phyloP scores from a whole-genome alignment of 2,888 invertebrate species.

The Caenorhabditis sp. region DNA sequence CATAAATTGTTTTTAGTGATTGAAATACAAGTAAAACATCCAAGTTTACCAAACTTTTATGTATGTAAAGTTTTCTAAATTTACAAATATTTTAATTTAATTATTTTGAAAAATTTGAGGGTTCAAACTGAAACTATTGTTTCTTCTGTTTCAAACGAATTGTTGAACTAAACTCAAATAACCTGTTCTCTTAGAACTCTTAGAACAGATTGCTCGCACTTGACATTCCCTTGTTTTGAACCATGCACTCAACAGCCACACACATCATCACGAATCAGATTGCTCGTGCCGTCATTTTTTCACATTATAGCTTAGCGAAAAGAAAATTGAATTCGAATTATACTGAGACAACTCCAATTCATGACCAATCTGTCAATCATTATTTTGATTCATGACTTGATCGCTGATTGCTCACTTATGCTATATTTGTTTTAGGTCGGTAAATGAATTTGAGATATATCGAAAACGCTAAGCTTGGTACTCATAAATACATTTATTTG shows the following conservation, averaged over 20 bases:
- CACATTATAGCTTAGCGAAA: background rate
- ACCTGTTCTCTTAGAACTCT: slow-evolving; percentile 1
- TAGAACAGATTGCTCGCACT: too few relatives aligned
- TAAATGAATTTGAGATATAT: slow-evolving; percentile 6
- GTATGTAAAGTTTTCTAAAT: too few relatives aligned
- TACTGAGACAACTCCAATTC: slow-evolving; percentile 24
- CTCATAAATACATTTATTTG: too few relatives aligned
- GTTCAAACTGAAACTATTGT: too few relatives aligned
- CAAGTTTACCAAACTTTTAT: too few relatives aligned
- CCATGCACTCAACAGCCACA: slow-evolving; percentile 33
- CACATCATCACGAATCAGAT: slow-evolving; percentile 29
- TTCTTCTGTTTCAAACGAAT: too few relatives aligned
- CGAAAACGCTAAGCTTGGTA: too few relatives aligned
- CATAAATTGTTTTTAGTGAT: too few relatives aligned
- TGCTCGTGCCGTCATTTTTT: background rate
- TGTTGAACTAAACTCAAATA: too few relatives aligned
- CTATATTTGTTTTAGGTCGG: slow-evolving; percentile 27
- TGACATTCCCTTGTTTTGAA: slow-evolving; percentile 21
- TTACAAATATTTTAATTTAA: too few relatives aligned
- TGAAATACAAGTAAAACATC: too few relatives aligned
- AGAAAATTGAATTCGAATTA: slow-evolving; percentile 8
- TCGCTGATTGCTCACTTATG: slow-evolving; percentile 28
- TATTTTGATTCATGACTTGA: slow-evolving; percentile 39
- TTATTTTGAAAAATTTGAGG: too few relatives aligned
- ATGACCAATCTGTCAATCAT: slow-evolving; percentile 57